Percentiles rank a stretch among this genome's conserved stretches.
Evolutionary conservation across 2,888 invertebrate genomes (phyloP).

Genomic region (Oscheius sp.): DNA sequence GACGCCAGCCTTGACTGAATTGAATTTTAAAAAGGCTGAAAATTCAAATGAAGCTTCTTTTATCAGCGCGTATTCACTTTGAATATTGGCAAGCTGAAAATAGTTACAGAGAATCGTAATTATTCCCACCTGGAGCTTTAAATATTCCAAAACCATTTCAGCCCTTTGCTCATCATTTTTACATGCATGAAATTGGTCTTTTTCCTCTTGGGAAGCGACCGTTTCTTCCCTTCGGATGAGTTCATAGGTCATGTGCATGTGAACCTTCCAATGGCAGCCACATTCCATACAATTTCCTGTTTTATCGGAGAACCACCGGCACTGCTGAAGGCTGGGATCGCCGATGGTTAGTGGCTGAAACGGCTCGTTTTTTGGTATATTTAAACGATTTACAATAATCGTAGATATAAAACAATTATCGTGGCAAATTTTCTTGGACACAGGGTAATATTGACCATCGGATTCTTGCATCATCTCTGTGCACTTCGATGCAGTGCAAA

Average conservation of each 20-base stretch:
- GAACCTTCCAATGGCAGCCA: neutral
- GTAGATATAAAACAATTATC: neutral
- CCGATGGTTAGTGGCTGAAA: neutral
- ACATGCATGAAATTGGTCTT: neutral
- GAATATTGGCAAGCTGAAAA: neutral
- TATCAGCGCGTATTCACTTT: conserved; percentile 1
- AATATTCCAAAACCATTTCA: conserved; percentile 8
- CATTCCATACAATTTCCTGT: neutral
- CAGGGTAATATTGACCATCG: neutral
- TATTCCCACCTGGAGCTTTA: neutral
- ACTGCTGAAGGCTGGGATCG: neutral
- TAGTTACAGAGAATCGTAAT: neutral
- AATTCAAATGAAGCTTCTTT: conserved; percentile 7
- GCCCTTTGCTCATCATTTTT: neutral
- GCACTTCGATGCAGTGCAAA: neutral
- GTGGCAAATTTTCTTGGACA: conserved; percentile 4
- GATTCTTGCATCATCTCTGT: neutral
- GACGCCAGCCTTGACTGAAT: neutral
- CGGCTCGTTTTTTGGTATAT: neutral
- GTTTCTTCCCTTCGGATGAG: neutral
- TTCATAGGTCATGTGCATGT: conserved; percentile 12
- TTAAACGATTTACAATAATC: neutral
- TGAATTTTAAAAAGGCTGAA: conserved; percentile 5
- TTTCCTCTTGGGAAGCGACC: neutral
- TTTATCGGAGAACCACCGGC: neutral